Evolutionary conservation across 2,888 invertebrate species (phyloP).

Genomic region (Ochlodes sylvanus): DNA sequence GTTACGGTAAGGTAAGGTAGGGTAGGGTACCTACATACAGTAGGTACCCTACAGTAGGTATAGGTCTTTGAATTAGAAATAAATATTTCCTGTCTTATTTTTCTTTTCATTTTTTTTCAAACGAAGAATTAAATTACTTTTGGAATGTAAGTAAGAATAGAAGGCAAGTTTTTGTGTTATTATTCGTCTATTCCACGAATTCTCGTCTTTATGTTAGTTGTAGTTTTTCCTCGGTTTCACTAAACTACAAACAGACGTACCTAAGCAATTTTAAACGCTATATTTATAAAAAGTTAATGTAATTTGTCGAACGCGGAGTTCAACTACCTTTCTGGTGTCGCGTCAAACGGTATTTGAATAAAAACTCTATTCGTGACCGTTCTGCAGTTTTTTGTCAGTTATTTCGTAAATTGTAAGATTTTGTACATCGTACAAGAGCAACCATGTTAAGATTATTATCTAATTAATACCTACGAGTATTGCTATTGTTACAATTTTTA

Average conservation of each 20-base stretch:
- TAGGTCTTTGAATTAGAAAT: neutral
- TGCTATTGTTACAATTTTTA: too few relatives aligned
- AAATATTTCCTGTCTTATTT: too few relatives aligned
- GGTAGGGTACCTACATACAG: too few relatives aligned
- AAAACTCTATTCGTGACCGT: slow-evolving; percentile 58
- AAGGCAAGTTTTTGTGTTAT: neutral
- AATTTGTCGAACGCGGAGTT: slow-evolving; percentile 39
- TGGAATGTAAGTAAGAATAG: neutral
- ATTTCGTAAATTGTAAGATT: slow-evolving; percentile 49
- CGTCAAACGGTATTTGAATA: slow-evolving; percentile 53
- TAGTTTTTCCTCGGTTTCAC: slow-evolving; percentile 25
- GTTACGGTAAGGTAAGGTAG: too few relatives aligned
- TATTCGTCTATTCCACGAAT: slow-evolving; percentile 1
- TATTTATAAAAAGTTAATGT: slow-evolving; percentile 39
- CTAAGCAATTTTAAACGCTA: slow-evolving; percentile 23
- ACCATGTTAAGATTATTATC: neutral
- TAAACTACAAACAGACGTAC: slow-evolving; percentile 24
- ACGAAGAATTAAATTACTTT: slow-evolving; percentile 7
- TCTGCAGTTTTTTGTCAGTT: slow-evolving; percentile 48
- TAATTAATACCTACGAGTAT: neutral
- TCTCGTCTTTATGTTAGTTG: slow-evolving; percentile 14
- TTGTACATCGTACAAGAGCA: neutral
- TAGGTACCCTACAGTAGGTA: neutral
- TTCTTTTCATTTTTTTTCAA: neutral
- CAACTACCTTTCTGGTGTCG: slow-evolving; percentile 55